A percentile compares a stretch with the other conserved stretches of the same genome.
Evolutionary conservation across 2,888 invertebrate genomes (phyloP).

Genomic region (Patella caerulea): DNA sequence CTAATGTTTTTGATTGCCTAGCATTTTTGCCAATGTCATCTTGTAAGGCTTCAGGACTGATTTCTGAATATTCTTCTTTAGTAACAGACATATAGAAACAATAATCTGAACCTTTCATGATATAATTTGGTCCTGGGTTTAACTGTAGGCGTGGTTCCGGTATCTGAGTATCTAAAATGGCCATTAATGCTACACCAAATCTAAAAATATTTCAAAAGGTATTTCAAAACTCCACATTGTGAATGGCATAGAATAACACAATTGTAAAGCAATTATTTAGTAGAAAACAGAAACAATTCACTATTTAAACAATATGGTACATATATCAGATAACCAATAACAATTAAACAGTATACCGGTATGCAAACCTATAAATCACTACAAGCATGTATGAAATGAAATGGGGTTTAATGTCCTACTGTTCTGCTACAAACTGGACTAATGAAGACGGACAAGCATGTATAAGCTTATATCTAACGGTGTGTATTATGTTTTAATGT

Average conservation of each 20-base stretch:
- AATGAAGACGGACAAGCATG: not conserved
- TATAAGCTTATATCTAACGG: constrained; percentile 12
- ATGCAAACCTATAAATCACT: constrained; percentile 1
- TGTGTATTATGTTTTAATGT: not conserved
- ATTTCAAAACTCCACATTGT: too few species aligned
- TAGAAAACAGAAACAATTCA: too few species aligned
- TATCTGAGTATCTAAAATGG: constrained; percentile 91
- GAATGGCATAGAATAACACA: too few species aligned
- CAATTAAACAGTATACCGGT: too few species aligned
- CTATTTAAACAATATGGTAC: too few species aligned
- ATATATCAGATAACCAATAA: too few species aligned
- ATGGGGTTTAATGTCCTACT: too few species aligned
- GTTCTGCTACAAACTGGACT: too few species aligned
- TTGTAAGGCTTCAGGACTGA: constrained; percentile 48
- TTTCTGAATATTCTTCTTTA: constrained; percentile 91
- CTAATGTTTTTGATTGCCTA: constrained; percentile 46
- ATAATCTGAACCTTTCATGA: constrained; percentile 93
- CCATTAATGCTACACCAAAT: constrained; percentile 95
- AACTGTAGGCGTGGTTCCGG: constrained; percentile 90
- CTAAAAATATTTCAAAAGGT: constrained; percentile 72
- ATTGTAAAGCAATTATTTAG: too few species aligned
- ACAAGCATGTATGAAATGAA: too few species aligned
- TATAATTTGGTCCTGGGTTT: constrained; percentile 96
- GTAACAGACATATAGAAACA: constrained; percentile 99
- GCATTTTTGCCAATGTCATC: constrained; percentile 33